A percentile compares a stretch with the other conserved stretches of the same genome.
Evolutionary conservation across 2,797 vertebrate species (phyloP).

Genomic region (Pseudochaenichthys georgianus): DNA sequence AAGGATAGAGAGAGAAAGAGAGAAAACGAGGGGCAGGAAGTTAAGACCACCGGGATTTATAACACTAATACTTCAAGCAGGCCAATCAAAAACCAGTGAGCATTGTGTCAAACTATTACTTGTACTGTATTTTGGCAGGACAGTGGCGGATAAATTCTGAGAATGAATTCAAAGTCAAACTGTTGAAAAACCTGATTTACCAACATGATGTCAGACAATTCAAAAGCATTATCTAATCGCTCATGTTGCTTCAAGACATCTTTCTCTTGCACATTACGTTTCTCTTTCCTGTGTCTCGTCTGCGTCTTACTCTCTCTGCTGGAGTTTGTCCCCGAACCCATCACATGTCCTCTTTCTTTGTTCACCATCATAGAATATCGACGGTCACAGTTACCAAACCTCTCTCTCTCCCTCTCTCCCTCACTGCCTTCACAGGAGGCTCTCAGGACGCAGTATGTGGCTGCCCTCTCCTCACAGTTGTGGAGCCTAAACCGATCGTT

Average conservation of each 20-base stretch:
- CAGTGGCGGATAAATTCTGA: too few species aligned
- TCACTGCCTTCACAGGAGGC: constrained; percentile 68
- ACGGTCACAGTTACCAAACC: constrained; percentile 50
- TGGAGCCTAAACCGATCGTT: constrained; percentile 67
- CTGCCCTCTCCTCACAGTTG: constrained; percentile 64
- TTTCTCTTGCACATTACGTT: background rate
- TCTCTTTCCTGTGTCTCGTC: constrained; percentile 5
- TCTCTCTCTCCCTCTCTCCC: constrained; percentile 20
- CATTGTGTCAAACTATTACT: constrained; percentile 10
- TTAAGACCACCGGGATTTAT: constrained; percentile 42
- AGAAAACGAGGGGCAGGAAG: constrained; percentile 41
- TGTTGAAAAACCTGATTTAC: too few species aligned
- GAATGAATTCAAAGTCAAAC: too few species aligned
- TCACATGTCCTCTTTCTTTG: constrained; percentile 53
- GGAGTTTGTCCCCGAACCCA: constrained; percentile 37
- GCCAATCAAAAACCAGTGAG: constrained; percentile 14
- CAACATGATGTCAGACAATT: too few species aligned
- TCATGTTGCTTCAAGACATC: background rate
- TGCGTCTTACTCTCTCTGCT: constrained; percentile 23
- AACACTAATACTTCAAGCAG: constrained; percentile 14
- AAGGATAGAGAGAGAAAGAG: constrained; percentile 17
- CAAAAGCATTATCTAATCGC: background rate
- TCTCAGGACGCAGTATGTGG: constrained; percentile 73
- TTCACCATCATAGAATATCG: constrained; percentile 66
- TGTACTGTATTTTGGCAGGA: background rate